A percentile compares a stretch with the other conserved stretches of the same genome.
Evolutionary conservation across 1,140 invertebrate genomes (phyloP).

Genomic region (Drosophila grimshawi): DNA sequence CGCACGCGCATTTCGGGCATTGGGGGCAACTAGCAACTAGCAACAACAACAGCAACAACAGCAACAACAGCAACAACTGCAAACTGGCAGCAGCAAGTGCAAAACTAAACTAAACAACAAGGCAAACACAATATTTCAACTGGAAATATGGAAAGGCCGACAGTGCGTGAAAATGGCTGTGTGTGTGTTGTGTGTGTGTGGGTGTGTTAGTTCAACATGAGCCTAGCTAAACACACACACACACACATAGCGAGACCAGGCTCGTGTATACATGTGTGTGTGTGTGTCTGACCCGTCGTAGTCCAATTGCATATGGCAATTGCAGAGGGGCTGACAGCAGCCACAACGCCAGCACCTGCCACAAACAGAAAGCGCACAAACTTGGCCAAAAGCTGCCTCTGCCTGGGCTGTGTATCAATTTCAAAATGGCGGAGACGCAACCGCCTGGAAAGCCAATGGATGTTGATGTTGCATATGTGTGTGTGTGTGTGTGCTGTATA

Average conservation of each 20-base stretch:
- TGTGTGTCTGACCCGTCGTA: slow-evolving; percentile 40
- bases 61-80: slow-evolving; percentile 21
- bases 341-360: slow-evolving; percentile 7
- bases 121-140: slow-evolving; percentile 68
- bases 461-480: slow-evolving; percentile 27
- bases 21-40: slow-evolving; percentile 30
- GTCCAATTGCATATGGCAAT: slow-evolving; percentile 47
- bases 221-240: not conserved
- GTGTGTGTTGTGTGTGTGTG: slow-evolving; percentile 12
- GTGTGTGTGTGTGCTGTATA: slow-evolving; percentile 8
- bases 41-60: slow-evolving; percentile 22
- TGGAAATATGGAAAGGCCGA: slow-evolving; percentile 73
- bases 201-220: slow-evolving; percentile 11
- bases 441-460: slow-evolving; percentile 50
- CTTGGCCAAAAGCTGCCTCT: slow-evolving; percentile 17
- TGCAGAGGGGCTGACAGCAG: slow-evolving; percentile 4
- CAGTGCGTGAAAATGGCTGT: slow-evolving; percentile 20
- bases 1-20: slow-evolving; percentile 24
- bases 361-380: slow-evolving; percentile 1
- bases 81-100: slow-evolving; percentile 38
- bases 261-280: not conserved
- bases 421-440: slow-evolving; percentile 55
- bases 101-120: slow-evolving; percentile 63
- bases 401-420: slow-evolving; percentile 51
- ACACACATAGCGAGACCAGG: not conserved